Evolutionary conservation across 2,797 vertebrate species (phyloP).

Genomic region (Oryzias dopingdopingensis): DNA sequence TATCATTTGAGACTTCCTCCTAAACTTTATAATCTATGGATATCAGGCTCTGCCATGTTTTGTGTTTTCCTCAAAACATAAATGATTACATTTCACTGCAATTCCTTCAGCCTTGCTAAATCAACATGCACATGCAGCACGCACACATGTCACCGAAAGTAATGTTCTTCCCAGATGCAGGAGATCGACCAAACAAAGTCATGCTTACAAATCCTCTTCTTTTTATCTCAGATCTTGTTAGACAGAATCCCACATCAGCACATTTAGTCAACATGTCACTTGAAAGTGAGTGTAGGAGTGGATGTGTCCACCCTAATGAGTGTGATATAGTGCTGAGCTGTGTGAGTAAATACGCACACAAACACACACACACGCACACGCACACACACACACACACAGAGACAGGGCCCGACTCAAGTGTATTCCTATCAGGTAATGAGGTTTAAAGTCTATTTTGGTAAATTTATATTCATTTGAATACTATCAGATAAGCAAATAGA

Average conservation of each 20-base stretch:
- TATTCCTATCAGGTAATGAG: constrained; percentile 31
- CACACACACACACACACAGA: constrained; percentile 17
- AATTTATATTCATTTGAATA: constrained; percentile 45
- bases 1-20: too few species aligned
- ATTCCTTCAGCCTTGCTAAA: constrained; percentile 8
- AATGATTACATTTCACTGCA: not conserved
- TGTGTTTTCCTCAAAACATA: too few species aligned
- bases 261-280: constrained; percentile 42
- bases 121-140: not conserved
- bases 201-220: constrained; percentile 56
- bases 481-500: constrained; percentile 34
- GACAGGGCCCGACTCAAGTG: constrained; percentile 25
- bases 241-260: constrained; percentile 50
- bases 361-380: constrained; percentile 21
- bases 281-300: constrained; percentile 57
- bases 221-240: constrained; percentile 51
- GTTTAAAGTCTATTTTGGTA: constrained; percentile 24
- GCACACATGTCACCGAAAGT: constrained; percentile 28
- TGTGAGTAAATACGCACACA: constrained; percentile 38
- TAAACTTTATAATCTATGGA: too few species aligned
- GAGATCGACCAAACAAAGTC: constrained; percentile 34
- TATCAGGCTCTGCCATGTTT: too few species aligned
- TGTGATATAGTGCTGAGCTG: constrained; percentile 42
- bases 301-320: constrained; percentile 57
- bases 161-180: constrained; percentile 35